Evolutionary conservation across 1,140 invertebrate species (phyloP).

Genomic region (Neoseiulus cucumeris): DNA sequence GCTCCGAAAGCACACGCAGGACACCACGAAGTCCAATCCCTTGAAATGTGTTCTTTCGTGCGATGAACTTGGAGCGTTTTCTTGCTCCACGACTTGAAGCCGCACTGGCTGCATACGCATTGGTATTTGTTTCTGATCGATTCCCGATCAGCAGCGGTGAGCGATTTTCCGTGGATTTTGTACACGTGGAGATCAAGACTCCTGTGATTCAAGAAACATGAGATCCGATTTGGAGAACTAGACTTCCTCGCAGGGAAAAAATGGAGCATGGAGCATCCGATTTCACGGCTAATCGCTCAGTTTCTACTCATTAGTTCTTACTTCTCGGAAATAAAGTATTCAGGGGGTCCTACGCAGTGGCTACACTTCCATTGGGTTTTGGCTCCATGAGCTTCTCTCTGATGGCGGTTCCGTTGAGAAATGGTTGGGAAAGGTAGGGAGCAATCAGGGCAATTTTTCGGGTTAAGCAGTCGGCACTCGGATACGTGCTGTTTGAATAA

Average conservation of each 20-base stretch:
- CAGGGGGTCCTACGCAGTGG: not conserved
- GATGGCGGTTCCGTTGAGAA: not conserved
- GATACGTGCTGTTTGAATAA: not conserved
- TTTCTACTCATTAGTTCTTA: not conserved
- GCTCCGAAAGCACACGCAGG: not conserved
- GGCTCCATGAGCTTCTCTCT: not conserved
- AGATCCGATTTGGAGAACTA: not conserved
- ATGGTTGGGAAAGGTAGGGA: not conserved
- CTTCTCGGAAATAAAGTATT: not conserved
- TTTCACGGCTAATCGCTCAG: not conserved
- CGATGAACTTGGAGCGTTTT: conserved; percentile 4
- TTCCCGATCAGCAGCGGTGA: not conserved
- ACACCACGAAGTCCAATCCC: not conserved
- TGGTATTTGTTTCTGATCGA: not conserved
- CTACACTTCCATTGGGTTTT: not conserved
- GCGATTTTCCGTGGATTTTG: not conserved
- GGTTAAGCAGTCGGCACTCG: not conserved
- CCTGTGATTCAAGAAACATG: not conserved
- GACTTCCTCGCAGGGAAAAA: too few species aligned
- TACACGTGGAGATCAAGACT: not conserved
- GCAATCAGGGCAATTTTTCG: not conserved
- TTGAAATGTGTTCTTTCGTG: not conserved
- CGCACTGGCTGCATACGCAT: not conserved
- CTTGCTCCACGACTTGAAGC: not conserved
- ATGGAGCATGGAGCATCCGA: not conserved